Evolutionary conservation across 2,888 invertebrate species (phyloP), one percentile per base, ranked within the genome.

Genomic region (Ichneumon xanthorius): DNA sequence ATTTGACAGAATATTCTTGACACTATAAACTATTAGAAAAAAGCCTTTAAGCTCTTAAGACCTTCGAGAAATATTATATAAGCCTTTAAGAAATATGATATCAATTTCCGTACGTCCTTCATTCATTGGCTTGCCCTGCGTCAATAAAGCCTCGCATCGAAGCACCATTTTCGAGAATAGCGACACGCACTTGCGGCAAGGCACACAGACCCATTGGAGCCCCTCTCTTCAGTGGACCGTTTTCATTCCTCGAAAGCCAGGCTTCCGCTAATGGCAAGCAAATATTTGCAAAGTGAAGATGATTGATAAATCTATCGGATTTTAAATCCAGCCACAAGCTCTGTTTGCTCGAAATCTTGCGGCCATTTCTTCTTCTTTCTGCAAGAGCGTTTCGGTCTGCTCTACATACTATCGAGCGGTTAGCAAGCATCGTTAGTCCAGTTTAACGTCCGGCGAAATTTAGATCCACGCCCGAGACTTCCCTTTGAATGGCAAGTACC

Each of bases 261-360:
- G 40, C 37, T 50, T 33, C 71, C n/a, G 0, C 79, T 65, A 71
- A 72, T 37, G 63, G 79, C 63, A 63, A 79, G 63, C 79, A 79
- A 79, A 79, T 65, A 79, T 79, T 71, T 71, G 63, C 79, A 37
- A 63, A 33, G 33, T 37, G 50, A 33, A 71, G 50, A 45, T 45
- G 63, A 48, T 63, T 37, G 63, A 79, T 22, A 79, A 63, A 71
- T 26, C 71, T 48, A 63, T 71, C 50, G 33, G 50, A 33, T 48
- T 78, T 45, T 40, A 16, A 30, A 58, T 55, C 40, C 58, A 55
- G 4, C 22, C 55, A 40, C 40, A 16, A 78, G 68, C 16, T 45
- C 45, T 40, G 68, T 68, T 68, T 45, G 53, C 33, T 9, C n/a
- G 33, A 37, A 6, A 4, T 16, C 71, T 37, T 53, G 16, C 72